phyloP scores from a whole-genome alignment of 2,113 vertebrate species.

The Lipophrys pholis region DNA sequence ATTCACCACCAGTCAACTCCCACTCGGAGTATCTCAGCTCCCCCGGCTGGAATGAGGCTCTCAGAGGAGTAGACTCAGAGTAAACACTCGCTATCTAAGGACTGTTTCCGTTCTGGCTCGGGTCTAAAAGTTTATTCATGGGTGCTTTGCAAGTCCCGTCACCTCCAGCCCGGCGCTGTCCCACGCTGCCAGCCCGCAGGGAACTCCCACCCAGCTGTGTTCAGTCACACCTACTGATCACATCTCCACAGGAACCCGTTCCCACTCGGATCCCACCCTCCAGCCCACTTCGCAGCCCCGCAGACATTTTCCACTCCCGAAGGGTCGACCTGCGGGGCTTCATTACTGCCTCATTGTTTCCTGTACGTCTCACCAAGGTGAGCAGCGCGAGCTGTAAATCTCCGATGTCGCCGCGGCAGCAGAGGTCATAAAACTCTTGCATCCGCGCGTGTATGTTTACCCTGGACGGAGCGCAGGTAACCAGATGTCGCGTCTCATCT shows the following conservation, averaged over 20 bases:
- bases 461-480: slow-evolving; percentile 35
- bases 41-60: slow-evolving; percentile 6
- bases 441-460: slow-evolving; percentile 14
- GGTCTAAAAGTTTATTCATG: slow-evolving; percentile 35
- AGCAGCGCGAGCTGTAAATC: slow-evolving; percentile 41
- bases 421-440: slow-evolving; percentile 7
- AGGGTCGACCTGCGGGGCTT: slow-evolving; percentile 30
- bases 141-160: slow-evolving; percentile 39
- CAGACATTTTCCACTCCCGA: slow-evolving; percentile 50
- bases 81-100: slow-evolving; percentile 66
- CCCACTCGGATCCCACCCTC: slow-evolving; percentile 31
- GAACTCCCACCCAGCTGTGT: slow-evolving; percentile 36
- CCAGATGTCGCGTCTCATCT: slow-evolving; percentile 49
- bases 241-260: slow-evolving; percentile 39
- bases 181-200: slow-evolving; percentile 56
- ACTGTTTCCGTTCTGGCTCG: slow-evolving; percentile 62
- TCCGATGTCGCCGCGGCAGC: slow-evolving; percentile 12
- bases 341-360: slow-evolving; percentile 29
- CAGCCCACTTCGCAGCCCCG: slow-evolving; percentile 44
- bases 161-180: slow-evolving; percentile 46
- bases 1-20: slow-evolving; percentile 12
- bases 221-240: slow-evolving; percentile 60
- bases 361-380: slow-evolving; percentile 37
- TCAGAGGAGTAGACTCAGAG: not conserved
- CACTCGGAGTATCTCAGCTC: slow-evolving; percentile 9